Percentiles rank a stretch among this genome's conserved stretches.
Evolutionary conservation across 2,888 invertebrate genomes (phyloP).

Genomic region (Unio delphinus): DNA sequence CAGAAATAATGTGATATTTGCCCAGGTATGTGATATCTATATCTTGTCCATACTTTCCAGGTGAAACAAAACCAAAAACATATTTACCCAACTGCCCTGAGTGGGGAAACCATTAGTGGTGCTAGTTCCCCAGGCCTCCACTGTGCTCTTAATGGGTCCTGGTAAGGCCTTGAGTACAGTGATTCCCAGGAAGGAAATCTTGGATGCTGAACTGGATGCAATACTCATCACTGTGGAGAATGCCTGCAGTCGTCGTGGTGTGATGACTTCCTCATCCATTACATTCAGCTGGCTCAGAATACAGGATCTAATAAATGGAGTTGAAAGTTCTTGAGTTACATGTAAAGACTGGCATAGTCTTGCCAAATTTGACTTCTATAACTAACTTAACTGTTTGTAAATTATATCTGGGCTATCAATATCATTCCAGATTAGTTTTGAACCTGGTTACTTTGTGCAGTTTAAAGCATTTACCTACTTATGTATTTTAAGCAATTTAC

Average conservation of each 20-base stretch:
- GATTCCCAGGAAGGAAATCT: constrained; percentile 72
- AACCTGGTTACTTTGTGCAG: too few relatives aligned
- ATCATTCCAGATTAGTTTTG: too few relatives aligned
- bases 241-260: constrained; percentile 63
- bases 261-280: constrained; percentile 44
- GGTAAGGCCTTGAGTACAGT: constrained; percentile 76
- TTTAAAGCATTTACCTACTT: too few relatives aligned
- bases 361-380: too few relatives aligned
- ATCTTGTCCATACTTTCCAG: neutral
- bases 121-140: constrained; percentile 77
- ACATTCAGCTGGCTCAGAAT: constrained; percentile 49
- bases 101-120: constrained; percentile 75
- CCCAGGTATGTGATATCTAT: too few relatives aligned
- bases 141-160: constrained; percentile 74
- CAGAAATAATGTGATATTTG: too few relatives aligned
- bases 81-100: constrained; percentile 74
- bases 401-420: too few relatives aligned
- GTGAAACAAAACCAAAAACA: neutral
- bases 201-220: constrained; percentile 70
- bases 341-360: neutral
- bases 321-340: neutral
- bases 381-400: too few relatives aligned
- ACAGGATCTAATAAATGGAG: constrained; percentile 45
- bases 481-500: too few relatives aligned
- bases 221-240: constrained; percentile 72